These are phyloP conservation scores for Ornithoptera priamus DNA, from an alignment of 2,888 invertebrate genomes.

Conservation along the genomic window DNA sequence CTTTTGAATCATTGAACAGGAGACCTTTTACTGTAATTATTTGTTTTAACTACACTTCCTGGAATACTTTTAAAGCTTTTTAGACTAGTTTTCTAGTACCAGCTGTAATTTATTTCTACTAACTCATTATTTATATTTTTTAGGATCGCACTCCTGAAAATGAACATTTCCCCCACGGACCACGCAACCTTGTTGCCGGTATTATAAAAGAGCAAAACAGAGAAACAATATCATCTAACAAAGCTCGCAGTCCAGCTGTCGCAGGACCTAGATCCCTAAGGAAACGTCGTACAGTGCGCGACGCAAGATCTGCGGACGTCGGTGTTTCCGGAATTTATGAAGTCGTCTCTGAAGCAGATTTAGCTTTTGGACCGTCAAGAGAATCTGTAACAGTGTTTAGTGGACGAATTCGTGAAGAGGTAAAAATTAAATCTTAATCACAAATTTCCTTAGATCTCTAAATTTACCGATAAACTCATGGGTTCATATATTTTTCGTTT, in stretches of 20 bases:
- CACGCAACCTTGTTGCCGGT: slow-evolving; percentile 81
- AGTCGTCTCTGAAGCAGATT: slow-evolving; percentile 94
- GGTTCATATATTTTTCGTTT: no score
- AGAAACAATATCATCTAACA: slow-evolving; percentile 67
- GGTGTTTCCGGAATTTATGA: slow-evolving; percentile 94
- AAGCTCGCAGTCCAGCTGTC: slow-evolving; percentile 72
- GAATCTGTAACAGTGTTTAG: slow-evolving; percentile 94
- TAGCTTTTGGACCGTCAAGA: slow-evolving; percentile 92
- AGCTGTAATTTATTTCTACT: no score
- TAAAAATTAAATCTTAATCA: slow-evolving; percentile 33
- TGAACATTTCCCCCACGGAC: slow-evolving; percentile 90
- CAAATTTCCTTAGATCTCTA: no score
- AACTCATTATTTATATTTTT: slow-evolving; percentile 23
- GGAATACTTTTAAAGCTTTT: not conserved
- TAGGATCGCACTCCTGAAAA: slow-evolving; percentile 79
- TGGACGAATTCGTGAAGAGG: slow-evolving; percentile 91
- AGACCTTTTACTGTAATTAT: slow-evolving; percentile 69
- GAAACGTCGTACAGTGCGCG: slow-evolving; percentile 83
- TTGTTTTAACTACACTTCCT: not conserved
- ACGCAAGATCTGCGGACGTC: slow-evolving; percentile 90
- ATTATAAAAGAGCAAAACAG: slow-evolving; percentile 55
- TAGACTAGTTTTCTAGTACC: no score
- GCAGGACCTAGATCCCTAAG: slow-evolving; percentile 79
- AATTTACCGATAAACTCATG: no score
- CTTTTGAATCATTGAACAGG: slow-evolving; percentile 70